A percentile compares a stretch with the other conserved stretches of the same genome.
Evolutionary conservation across 1,140 invertebrate genomes (phyloP).

Genomic region (Centruroides sculpturatus): DNA sequence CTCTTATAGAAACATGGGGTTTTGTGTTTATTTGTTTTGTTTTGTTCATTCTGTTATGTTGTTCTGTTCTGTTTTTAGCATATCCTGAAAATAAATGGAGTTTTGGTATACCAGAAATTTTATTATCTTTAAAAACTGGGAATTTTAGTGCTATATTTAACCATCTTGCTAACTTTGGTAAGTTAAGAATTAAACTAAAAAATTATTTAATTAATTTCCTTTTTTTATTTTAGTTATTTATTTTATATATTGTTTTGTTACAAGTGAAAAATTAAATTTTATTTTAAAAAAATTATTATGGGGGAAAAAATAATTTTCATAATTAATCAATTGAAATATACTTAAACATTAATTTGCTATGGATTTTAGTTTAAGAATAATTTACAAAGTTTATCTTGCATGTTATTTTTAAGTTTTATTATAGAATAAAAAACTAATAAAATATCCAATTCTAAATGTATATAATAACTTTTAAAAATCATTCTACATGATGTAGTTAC

Average conservation of each 20-base stretch:
- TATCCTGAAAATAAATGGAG: slow-evolving; percentile 9
- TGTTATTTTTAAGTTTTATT: too few species aligned
- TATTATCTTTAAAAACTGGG: slow-evolving; percentile 28
- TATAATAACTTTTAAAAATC: too few species aligned
- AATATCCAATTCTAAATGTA: too few species aligned
- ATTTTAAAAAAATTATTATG: too few species aligned
- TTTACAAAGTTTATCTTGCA: too few species aligned
- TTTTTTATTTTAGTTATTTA: not conserved
- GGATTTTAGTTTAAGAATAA: too few species aligned
- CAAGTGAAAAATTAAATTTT: too few species aligned
- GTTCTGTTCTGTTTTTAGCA: slow-evolving; percentile 1
- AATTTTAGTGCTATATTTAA: slow-evolving; percentile 37
- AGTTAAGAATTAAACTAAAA: slow-evolving; percentile 18
- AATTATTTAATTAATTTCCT: not conserved
- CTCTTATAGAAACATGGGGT: not conserved
- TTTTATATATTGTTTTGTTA: not conserved
- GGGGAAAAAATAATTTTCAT: too few species aligned
- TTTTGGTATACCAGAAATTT: slow-evolving; percentile 30
- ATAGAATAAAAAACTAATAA: too few species aligned
- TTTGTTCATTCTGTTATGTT: not conserved
- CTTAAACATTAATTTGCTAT: too few species aligned
- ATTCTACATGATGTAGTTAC: too few species aligned
- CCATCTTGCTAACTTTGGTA: slow-evolving; percentile 38
- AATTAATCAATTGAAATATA: too few species aligned
- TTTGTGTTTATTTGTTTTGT: not conserved